Base-by-base conservation (phyloP, 2,888 invertebrate genomes). In the Drosophila kuntzei region DNA sequence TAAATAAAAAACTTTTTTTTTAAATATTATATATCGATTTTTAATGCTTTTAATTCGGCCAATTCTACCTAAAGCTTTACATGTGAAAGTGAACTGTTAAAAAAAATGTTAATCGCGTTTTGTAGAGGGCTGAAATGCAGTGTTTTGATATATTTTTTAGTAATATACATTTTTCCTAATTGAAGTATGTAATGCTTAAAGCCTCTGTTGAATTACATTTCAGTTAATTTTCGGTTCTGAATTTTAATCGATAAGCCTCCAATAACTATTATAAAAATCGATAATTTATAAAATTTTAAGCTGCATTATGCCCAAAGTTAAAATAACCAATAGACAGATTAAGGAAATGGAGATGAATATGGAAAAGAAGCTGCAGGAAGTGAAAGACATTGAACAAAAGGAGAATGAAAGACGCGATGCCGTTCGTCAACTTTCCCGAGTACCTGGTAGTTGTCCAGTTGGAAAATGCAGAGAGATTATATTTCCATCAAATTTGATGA, bases 401-500 rank as follows among this genome's bases (percentile, higher is more conserved):
- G 22, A 47, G 6, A n/a, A 5, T 0, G 12, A 43, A 2, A 16
- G n/a, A 0, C 37, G 27, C 12, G 8, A 11, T 0, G 66, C 72
- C 0, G 44, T 55, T 0, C 25, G 34, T 9, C 32, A 53, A 1
- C 12, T 77, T 7, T 44, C 58, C 12, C 62, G 58, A 14, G 54
- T 66, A 9, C 74, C 74, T 1, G 78, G 73, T 25, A 32, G 2
- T 1, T 75, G 74, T 62, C 74, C 74, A 9, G 51, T 77, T 22
- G 34, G 55, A 9, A 34, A 12, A 4, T 75, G 75, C 39, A 47
- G 27, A 1, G 75, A 77, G 27, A 41, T 77, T 5, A 8, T 75
- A 6, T 85, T 80, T 14, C 85, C 80, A 6, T 60, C 61, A 0
- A 62, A 66, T 2, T 9, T 85, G 20, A 54, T 80, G 55, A 49